phyloP scores from a whole-genome alignment of 2,113 vertebrate genomes.

The Equus przewalskii region DNA sequence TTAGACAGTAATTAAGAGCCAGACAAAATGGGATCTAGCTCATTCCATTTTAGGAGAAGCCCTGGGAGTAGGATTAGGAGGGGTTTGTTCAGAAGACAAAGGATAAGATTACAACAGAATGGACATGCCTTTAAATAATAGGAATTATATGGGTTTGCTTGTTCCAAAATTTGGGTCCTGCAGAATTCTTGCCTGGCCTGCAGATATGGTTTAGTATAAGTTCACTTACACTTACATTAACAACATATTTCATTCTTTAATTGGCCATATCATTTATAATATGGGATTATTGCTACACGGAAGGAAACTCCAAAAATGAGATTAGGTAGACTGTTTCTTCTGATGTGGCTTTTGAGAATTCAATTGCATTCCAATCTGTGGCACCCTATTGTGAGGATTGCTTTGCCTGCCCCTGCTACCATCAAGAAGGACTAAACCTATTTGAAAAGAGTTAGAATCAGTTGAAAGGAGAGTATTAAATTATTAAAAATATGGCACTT shows the following conservation, averaged over 20 bases:
- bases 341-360: not conserved
- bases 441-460: not conserved
- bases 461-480: not conserved
- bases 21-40: not conserved
- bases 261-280: not conserved
- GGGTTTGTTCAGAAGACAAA: not conserved
- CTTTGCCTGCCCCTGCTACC: not conserved
- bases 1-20: not conserved
- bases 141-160: not conserved
- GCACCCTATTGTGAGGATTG: not conserved
- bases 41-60: not conserved
- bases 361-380: fast-evolving
- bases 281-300: not conserved
- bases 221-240: too few species aligned
- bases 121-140: not conserved
- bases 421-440: not conserved
- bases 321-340: not conserved
- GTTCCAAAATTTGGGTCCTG: not conserved
- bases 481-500: not conserved
- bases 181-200: not conserved
- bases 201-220: not conserved
- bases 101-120: not conserved
- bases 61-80: not conserved
- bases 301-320: not conserved
- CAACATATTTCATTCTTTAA: not conserved